Evolutionary conservation across 2,113 vertebrate species (phyloP), one percentile per base, ranked within the genome.

Genomic region (Sterna hirundo): DNA sequence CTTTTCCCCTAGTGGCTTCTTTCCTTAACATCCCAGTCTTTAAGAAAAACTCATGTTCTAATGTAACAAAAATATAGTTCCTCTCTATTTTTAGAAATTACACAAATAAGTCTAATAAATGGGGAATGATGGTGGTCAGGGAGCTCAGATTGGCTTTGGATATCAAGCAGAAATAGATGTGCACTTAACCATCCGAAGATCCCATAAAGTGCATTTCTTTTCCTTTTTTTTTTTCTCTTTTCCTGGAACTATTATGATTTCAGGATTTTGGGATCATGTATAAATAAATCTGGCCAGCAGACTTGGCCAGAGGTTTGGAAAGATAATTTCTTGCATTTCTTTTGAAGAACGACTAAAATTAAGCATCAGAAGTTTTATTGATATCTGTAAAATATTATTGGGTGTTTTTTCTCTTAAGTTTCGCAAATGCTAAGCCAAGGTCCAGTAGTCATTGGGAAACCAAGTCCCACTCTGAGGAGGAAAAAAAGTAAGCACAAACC

Each of bases 231-330:
- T 93, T 82, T 89, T 84, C 72, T 84, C 36, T 82, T 96, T 97
- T 95, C 94, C 85, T 96, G 96, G 96, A 97, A 96, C 91, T 95
- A 87, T 82, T 88, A 93, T 2, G 23, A 80, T 64, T 92, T 96
- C 83, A 95, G 90, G 85, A 94, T 96, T 95, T 95, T 61, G 87
- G 91, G 91, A 96, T 89, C 88, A 51, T 83, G 42, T 96, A 96
- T 93, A 95, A 96, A 96, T 96, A 97, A 92, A 96, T 76, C 83
- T 94, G 85, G 89, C 95, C 65, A 85, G 74, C 40, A 66, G 40
- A 74, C 83, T 91, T 93, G 91, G 91, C 60, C 42, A 77, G 81
- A 79, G 29, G 40, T 92, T 87, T 93, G 95, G 96, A 96, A 97
- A 97, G 64, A 92, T 85, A 0, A 38, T 88, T 94, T 85, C 60